Evolutionary conservation across 1,140 invertebrate genomes (phyloP), one percentile per base, ranked within the genome.

Genomic region (Himalopsyche phryganea): DNA sequence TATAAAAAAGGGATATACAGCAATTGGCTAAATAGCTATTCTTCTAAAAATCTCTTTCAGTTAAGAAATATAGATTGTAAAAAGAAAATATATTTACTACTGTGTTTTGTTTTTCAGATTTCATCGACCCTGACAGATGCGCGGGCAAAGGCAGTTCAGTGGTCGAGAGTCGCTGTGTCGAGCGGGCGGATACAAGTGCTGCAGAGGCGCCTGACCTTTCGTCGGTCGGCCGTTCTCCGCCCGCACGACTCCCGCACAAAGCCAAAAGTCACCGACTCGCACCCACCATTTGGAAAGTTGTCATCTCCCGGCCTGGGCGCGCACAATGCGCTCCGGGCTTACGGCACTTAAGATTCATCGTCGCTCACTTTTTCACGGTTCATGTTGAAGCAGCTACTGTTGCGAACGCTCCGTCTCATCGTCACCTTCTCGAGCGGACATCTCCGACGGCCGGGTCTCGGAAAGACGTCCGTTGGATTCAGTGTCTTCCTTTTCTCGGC

Each of bases 61-160:
- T n/a, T n/a, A n/a, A n/a, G n/a, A n/a, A n/a, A n/a, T n/a, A n/a
- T n/a, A n/a, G n/a, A n/a, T n/a, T n/a, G n/a, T n/a, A n/a, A n/a
- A n/a, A n/a, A n/a, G n/a, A n/a, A n/a, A n/a, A n/a, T n/a, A n/a
- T n/a, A n/a, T n/a, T n/a, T n/a, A n/a, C n/a, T n/a, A n/a, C n/a
- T 28, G 18, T 6, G 4, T 15, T 38, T 17, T 50, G 28, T 44
- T 13, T 57, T 42, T 14, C 67, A 78, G 76, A 67, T 78, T 77
- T 72, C 76, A 78, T 66, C 70, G 76, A 69, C 76, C 76, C 74
- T 78, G 76, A 78, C 76, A 74, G 73, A 73, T 68, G 71, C 68
- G 72, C 67, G 38, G 60, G 62, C 57, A 67, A 59, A 60, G 63
- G 15, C 20, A 38, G 9, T 28, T 40, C 48, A 0, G 32, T 61